Conservation (phyloP, 2,888 invertebrate genomes). For the Galerucella calmariensis region DNA sequence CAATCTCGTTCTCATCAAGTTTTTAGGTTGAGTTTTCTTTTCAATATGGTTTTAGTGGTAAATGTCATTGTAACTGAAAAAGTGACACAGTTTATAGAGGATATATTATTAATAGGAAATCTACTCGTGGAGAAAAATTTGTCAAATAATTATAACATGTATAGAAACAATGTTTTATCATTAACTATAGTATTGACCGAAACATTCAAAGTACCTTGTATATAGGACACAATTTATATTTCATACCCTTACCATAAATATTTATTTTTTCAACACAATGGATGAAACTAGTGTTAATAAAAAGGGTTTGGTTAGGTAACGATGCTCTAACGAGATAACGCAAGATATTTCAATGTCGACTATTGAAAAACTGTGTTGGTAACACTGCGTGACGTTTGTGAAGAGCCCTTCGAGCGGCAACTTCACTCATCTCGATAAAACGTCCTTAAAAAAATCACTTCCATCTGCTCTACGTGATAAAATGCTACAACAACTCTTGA, state of each 20-base stretch:
- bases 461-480: constrained; percentile 30
- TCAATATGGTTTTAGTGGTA: no score
- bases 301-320: constrained; percentile 16
- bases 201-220: not conserved
- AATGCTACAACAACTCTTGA: constrained; percentile 16
- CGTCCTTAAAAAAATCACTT: constrained; percentile 45
- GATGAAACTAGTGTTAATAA: constrained; percentile 9
- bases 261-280: constrained; percentile 8
- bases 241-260: constrained; percentile 8
- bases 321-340: constrained; percentile 26
- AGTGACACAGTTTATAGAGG: no score
- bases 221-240: not conserved
- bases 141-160: no score
- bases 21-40: no score
- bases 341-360: constrained; percentile 29
- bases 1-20: no score
- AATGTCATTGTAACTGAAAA: no score
- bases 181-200: no score
- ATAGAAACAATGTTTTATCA: no score
- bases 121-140: no score
- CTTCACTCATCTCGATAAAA: constrained; percentile 62
- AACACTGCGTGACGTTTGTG: constrained; percentile 58
- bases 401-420: constrained; percentile 59
- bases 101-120: no score
- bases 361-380: constrained; percentile 50